Evolutionary conservation across 2,888 invertebrate genomes (phyloP).

Genomic region (Scaeva pyrastri): DNA sequence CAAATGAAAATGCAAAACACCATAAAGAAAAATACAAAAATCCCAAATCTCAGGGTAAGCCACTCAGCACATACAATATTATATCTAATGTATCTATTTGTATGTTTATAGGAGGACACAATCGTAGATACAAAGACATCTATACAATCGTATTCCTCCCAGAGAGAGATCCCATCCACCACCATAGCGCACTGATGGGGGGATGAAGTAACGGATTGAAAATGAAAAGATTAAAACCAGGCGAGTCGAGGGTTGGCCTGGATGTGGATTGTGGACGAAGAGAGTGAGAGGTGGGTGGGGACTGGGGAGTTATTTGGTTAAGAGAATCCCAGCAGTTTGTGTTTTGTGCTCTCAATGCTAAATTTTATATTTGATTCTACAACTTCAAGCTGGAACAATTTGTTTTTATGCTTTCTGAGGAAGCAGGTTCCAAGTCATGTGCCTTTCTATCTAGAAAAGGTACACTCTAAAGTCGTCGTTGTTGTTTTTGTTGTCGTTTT

Average conservation of each 20-base stretch:
- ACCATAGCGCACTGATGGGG: too few relatives aligned
- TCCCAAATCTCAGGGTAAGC: constrained; percentile 56
- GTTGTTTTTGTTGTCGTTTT: neutral
- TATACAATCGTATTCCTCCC: too few relatives aligned
- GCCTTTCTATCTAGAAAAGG: neutral
- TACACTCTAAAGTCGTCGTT: neutral
- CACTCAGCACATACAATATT: constrained; percentile 42
- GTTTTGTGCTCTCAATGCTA: neutral
- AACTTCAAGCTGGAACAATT: constrained; percentile 24
- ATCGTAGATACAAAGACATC: too few relatives aligned
- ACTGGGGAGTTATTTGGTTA: too few relatives aligned
- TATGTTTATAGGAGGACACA: neutral
- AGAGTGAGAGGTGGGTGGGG: too few relatives aligned
- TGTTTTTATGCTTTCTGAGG: constrained; percentile 15
- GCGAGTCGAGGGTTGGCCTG: constrained; percentile 18
- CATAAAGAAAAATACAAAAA: constrained; percentile 26
- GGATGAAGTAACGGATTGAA: constrained; percentile 47
- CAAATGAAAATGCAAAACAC: constrained; percentile 65
- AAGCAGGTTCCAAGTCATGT: neutral
- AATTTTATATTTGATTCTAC: constrained; percentile 4
- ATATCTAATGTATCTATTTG: neutral
- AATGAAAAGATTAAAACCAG: constrained; percentile 65
- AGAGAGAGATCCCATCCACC: too few relatives aligned
- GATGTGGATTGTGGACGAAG: neutral
- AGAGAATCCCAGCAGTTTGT: neutral